phyloP scores from a whole-genome alignment of 2,113 vertebrate species.

The Nyctibius bracteatus region DNA sequence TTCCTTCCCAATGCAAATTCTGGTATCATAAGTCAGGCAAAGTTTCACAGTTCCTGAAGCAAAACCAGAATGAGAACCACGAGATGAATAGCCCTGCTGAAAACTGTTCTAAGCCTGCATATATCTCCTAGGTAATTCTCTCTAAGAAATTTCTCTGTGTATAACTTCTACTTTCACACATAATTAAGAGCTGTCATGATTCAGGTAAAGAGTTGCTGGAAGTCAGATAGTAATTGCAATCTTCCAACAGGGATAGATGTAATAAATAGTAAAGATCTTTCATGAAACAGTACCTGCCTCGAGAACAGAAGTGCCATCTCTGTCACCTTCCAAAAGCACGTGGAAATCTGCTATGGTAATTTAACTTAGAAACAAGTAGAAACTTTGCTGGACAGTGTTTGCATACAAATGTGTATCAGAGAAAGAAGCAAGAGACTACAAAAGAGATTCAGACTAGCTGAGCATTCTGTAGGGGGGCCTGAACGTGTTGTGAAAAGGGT shows the following conservation, averaged over 20 bases:
- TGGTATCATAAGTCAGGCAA: background rate
- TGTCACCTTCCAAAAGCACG: background rate
- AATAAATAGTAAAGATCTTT: slow-evolving; percentile 29
- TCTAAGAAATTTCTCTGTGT: background rate
- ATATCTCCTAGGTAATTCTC: background rate
- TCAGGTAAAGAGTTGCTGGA: slow-evolving; percentile 3
- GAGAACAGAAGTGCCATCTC: background rate
- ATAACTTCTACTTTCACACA: slow-evolving; percentile 4
- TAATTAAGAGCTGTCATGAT: slow-evolving; percentile 49
- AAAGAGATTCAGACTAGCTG: background rate
- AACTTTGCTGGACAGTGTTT: background rate
- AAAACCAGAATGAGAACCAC: background rate
- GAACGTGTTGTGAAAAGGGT: background rate
- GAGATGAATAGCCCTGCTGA: background rate
- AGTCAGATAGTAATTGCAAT: slow-evolving; percentile 25
- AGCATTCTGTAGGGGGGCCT: background rate
- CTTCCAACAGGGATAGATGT: background rate
- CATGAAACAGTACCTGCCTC: background rate
- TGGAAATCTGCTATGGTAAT: background rate
- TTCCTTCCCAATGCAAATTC: background rate
- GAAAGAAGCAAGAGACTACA: background rate
- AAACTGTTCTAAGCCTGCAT: background rate
- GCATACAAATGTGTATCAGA: background rate
- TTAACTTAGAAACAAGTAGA: background rate
- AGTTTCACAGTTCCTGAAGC: background rate